A percentile compares a stretch with the other conserved stretches of the same genome.
Conservation (phyloP, 2,888 invertebrate genomes). For the Ryuthela nishihirai region DNA sequence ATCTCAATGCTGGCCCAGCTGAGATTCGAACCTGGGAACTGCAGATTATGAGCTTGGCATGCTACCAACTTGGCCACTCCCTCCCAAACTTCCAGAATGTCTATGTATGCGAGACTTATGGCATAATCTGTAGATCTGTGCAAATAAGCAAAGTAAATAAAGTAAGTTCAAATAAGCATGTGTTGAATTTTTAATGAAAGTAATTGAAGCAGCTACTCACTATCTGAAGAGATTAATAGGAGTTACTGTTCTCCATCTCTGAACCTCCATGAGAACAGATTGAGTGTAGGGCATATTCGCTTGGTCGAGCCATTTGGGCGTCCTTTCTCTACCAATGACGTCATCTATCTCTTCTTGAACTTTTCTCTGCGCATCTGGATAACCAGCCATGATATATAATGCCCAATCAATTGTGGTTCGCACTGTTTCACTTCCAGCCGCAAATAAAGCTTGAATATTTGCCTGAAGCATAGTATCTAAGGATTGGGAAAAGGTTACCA, state of each 20-base stretch:
- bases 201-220: conserved; percentile 1
- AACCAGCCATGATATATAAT: conserved; percentile 58
- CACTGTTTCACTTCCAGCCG: conserved; percentile 31
- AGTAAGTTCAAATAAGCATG: background rate
- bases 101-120: too few relatives aligned
- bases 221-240: conserved; percentile 24
- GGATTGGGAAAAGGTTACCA: too few relatives aligned
- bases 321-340: conserved; percentile 60
- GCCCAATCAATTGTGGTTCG: conserved; percentile 43
- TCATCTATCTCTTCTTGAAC: too few relatives aligned
- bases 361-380: conserved; percentile 58
- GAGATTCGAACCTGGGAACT: too few relatives aligned
- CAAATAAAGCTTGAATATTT: conserved; percentile 27
- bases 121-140: background rate
- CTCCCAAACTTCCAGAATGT: too few relatives aligned
- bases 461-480: conserved; percentile 15
- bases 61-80: too few relatives aligned
- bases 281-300: conserved; percentile 74
- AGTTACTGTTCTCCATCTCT: conserved; percentile 63
- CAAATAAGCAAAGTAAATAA: background rate
- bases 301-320: conserved; percentile 58
- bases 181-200: background rate
- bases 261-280: conserved; percentile 68
- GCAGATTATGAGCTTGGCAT: too few relatives aligned
- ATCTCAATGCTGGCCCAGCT: too few relatives aligned